Evolutionary conservation across 2,113 vertebrate genomes (phyloP), one percentile per base, ranked within the genome.

Genomic region (Rhea americana): DNA sequence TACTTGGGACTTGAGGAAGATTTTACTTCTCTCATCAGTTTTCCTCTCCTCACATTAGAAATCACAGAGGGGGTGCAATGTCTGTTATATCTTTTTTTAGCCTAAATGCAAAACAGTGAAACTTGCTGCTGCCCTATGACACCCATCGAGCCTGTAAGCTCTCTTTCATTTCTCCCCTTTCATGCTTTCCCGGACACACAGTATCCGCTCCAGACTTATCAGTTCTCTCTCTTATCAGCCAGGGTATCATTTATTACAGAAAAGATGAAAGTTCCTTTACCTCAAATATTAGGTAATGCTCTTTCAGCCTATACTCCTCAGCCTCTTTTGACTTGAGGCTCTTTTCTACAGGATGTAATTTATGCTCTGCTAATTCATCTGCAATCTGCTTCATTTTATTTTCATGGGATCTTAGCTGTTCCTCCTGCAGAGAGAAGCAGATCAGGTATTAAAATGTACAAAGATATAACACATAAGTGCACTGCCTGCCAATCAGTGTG

Each of bases 251-350:
- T 93, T 87, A 83, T 92, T 85, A 93, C n/a, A 68, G 56, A 76
- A 89, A 91, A 93, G 72, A 92, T 71, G 73, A 76, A 94, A 91
- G 51, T 82, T 88, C 65, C 32, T 97, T 96, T 97, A 99, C 99
- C 99, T 99, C 99, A 24, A 99, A 99, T 20, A 97, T 98, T 96
- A 99, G 98, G 98, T 99, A 99, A 97, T 99, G 99, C 96, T 99
- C 99, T 98, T 99, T 99, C 90, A 99, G 97, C 82, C 98, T 98
- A 97, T 98, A 98, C 96, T 99, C 99, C 97, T 99, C 99, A 32
- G 98, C 98, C 93, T 99, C 99, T 95, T 99, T 98, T 96, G 98
- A 99, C 95, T 99, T 99, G 89, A 98, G 96, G 87, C 98, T 98
- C 87, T 97, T 98, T 76, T 98, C 98, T 58, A 98, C 96, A 7